Percentiles rank a stretch among this genome's conserved stretches.
phyloP scores from a whole-genome alignment of 2,888 invertebrate species.

The Ditula angustiorana region DNA sequence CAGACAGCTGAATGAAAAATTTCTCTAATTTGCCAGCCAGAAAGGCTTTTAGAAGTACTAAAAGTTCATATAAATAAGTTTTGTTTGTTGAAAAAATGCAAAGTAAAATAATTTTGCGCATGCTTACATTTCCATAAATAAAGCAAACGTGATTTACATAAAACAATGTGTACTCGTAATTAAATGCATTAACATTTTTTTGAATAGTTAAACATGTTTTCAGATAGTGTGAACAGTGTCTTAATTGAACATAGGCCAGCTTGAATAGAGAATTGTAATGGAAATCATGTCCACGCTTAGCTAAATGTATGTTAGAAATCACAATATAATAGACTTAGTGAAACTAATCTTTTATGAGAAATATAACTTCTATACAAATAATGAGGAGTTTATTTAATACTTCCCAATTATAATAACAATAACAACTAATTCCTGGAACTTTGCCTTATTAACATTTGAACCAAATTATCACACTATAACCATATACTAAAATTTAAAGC shows the following conservation, averaged over 20 bases:
- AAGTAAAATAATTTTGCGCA: background rate
- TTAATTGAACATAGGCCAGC: conserved; percentile 46
- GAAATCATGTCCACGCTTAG: conserved; percentile 13
- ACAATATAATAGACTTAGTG: conserved; percentile 41
- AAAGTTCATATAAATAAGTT: background rate
- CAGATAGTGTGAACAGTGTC: conserved; percentile 50
- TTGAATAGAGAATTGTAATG: conserved; percentile 42
- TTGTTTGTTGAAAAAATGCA: background rate
- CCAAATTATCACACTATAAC: conserved; percentile 57
- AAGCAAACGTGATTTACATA: background rate
- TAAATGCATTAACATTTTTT: conserved; percentile 18
- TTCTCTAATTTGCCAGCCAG: conserved; percentile 7
- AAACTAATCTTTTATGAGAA: conserved; percentile 44
- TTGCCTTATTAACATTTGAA: conserved; percentile 45
- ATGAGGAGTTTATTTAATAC: conserved; percentile 34
- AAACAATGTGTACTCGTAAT: conserved; percentile 11
- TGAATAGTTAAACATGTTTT: conserved; percentile 46
- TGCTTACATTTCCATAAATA: conserved; percentile 3
- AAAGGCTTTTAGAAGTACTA: conserved; percentile 3
- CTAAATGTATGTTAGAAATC: conserved; percentile 18
- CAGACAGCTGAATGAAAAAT: too few species aligned
- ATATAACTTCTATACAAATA: conserved; percentile 45
- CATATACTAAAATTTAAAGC: conserved; percentile 72
- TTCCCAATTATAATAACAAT: conserved; percentile 27
- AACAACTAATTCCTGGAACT: conserved; percentile 17